phyloP scores from a whole-genome alignment of 2,113 vertebrate species.

The Blennius ocellaris region DNA sequence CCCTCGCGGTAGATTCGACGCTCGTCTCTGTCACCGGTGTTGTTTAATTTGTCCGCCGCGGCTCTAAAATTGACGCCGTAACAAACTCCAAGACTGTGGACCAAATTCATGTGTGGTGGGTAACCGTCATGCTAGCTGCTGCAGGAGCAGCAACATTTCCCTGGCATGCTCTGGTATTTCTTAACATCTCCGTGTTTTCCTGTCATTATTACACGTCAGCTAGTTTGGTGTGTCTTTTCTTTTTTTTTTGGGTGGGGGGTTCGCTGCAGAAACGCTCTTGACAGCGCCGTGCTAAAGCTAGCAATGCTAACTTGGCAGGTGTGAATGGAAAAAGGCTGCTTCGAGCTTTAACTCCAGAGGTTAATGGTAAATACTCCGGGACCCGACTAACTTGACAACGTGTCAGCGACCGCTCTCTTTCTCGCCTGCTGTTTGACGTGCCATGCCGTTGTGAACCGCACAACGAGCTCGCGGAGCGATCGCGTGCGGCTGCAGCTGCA shows the following conservation, averaged over 20 bases:
- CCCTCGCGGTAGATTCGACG: background rate
- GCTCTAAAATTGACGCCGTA: background rate
- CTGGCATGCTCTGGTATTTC: background rate
- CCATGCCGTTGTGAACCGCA: too few relatives aligned
- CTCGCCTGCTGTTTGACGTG: background rate
- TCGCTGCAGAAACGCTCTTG: constrained; percentile 10
- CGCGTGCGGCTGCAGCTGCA: constrained; percentile 18
- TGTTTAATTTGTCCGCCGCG: background rate
- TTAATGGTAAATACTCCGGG: constrained; percentile 24
- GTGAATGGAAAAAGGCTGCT: constrained; percentile 37
- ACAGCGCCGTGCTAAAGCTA: constrained; percentile 60
- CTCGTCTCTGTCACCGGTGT: background rate
- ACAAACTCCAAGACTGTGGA: constrained; percentile 39
- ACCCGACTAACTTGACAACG: background rate
- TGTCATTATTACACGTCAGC: background rate
- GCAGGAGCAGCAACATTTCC: too few relatives aligned
- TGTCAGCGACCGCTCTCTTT: background rate
- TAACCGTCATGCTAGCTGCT: constrained; percentile 28
- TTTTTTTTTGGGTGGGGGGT: background rate
- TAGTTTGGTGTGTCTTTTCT: background rate
- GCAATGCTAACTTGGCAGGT: constrained; percentile 51
- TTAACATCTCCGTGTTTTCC: background rate
- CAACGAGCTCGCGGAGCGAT: background rate
- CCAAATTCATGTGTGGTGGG: constrained; percentile 12
- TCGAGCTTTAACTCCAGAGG: constrained; percentile 24